Base-by-base conservation (phyloP, 2,888 invertebrate species). In the Andrena flavipes region DNA sequence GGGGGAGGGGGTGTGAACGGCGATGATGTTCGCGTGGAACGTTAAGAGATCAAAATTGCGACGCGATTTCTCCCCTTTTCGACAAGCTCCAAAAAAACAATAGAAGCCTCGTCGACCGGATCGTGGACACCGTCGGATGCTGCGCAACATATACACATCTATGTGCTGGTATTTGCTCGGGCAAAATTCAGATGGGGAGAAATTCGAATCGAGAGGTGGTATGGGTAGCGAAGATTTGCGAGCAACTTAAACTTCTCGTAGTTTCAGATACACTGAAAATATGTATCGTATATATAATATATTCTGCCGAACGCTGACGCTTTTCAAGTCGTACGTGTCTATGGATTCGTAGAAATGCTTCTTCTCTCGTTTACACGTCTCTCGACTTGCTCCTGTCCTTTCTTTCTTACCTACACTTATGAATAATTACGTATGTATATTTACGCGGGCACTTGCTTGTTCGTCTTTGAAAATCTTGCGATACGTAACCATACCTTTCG, bases 241-340 rank as follows among this genome's bases (percentile, higher is more conserved):
- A 13, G 59, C n/a, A 3, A 60, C 49, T 26, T 49, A 26, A 48
- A 23, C 29, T 23, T 0, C 1, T 20, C 35, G 62, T 23, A 51
- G 67, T 48, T 30, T 26, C 42, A 51, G 51, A n/a, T 78, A 42
- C 42, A 78, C 62, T 78, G 29, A 68, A 54, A 68, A 62, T 26
- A 54, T 59, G 13, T 59, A 42, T 42, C 10, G 35, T 10, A 29
- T 29, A 29, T 59, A 26, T 16, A 42, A 16, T 42, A 42, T 42
- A 42, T 16, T 59, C 10, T 59, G 16, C 16, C 16, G 59, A 13
- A 29, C 13, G 59, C 59, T 16, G 20, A 10, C 54, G 54, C 54
- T 10, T 23, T 10, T 56, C 23, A 23, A 56, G 16, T 42, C 23
- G 54, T 13, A 56, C 23, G 23, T 23, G 54, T 56, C 60, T 8